These are phyloP conservation scores for Orthonychiurus folsomi DNA, from an alignment of 2,888 invertebrate species.

Conservation along the genomic window DNA sequence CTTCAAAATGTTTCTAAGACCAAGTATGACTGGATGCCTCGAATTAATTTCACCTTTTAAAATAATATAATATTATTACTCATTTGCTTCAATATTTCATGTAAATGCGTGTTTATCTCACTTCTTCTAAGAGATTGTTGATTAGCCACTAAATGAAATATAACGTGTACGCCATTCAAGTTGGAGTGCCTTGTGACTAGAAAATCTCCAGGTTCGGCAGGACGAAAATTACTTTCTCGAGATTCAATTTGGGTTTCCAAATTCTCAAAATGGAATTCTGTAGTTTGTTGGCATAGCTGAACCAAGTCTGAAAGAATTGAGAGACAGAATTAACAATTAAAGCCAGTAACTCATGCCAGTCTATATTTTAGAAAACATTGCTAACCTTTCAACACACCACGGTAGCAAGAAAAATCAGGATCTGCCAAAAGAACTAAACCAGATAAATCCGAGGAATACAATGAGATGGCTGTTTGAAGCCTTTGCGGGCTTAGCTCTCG, in stretches of 20 bases:
- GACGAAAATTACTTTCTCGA: slow-evolving; percentile 30
- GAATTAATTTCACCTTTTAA: slow-evolving; percentile 79
- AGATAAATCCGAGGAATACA: slow-evolving; percentile 84
- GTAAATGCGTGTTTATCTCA: slow-evolving; percentile 12
- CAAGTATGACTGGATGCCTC: slow-evolving; percentile 88
- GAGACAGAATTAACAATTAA: no score
- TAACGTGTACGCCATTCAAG: slow-evolving; percentile 84
- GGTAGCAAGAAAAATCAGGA: slow-evolving; percentile 55
- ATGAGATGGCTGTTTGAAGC: slow-evolving; percentile 81
- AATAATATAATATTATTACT: slow-evolving; percentile 12
- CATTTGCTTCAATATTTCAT: slow-evolving; percentile 42
- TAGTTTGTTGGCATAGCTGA: slow-evolving; percentile 63
- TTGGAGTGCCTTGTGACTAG: slow-evolving; percentile 84
- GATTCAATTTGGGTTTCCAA: slow-evolving; percentile 72
- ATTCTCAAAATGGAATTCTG: slow-evolving; percentile 89
- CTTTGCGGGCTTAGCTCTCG: slow-evolving; percentile 54
- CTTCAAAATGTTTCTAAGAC: slow-evolving; percentile 87
- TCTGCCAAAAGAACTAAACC: slow-evolving; percentile 77
- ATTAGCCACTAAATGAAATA: slow-evolving; percentile 86
- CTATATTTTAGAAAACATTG: slow-evolving; percentile 5
- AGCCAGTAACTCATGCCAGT: no score
- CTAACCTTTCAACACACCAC: slow-evolving; percentile 55
- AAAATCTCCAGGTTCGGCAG: slow-evolving; percentile 76
- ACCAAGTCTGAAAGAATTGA: slow-evolving; percentile 64
- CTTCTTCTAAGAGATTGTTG: slow-evolving; percentile 34